Conservation (phyloP, 2,797 vertebrate genomes). For the Eulemur rubriventer region DNA sequence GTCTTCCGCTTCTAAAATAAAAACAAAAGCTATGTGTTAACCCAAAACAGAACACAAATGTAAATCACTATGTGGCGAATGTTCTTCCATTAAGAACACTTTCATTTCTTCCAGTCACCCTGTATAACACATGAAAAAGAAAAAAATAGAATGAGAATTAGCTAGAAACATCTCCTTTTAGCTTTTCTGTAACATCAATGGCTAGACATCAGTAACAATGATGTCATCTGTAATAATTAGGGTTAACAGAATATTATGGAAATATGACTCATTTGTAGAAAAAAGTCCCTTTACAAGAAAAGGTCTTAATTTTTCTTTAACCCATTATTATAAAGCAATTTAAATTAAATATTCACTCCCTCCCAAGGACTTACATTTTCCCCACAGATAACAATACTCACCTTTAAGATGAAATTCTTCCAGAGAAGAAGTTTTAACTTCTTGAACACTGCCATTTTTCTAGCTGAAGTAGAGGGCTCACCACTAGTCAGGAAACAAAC, state of each 20-base stretch:
- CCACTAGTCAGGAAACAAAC: constrained; percentile 32
- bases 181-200: background rate
- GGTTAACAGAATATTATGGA: background rate
- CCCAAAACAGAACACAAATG: background rate
- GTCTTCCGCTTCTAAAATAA: constrained; percentile 92
- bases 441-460: background rate
- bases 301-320: constrained; percentile 1
- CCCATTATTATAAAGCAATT: background rate
- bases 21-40: background rate
- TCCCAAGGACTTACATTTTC: background rate
- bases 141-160: background rate
- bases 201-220: background rate
- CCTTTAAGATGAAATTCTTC: constrained; percentile 69
- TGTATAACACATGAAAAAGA: background rate
- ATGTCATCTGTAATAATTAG: background rate
- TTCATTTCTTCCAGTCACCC: background rate
- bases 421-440: constrained; percentile 69
- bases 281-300: background rate
- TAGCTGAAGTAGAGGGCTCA: background rate
- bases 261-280: background rate
- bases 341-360: background rate
- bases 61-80: background rate
- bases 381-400: background rate
- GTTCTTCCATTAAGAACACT: background rate
- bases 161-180: background rate